A percentile compares a stretch with the other conserved stretches of the same genome.
These are phyloP conservation scores for Chaitophorus viminalis DNA, from an alignment of 2,888 invertebrate genomes.

Conservation along the genomic window DNA sequence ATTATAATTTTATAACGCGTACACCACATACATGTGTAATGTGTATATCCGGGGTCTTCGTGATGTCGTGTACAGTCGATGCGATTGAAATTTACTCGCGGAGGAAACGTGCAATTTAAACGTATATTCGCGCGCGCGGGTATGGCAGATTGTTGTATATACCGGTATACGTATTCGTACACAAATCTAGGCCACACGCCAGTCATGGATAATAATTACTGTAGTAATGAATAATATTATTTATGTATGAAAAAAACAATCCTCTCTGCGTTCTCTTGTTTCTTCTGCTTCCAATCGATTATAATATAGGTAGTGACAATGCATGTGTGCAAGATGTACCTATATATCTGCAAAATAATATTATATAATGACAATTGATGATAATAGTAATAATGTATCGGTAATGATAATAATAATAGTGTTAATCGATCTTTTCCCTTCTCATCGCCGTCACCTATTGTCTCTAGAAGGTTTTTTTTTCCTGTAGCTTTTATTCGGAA, in stretches of 20 bases:
- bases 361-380: neutral
- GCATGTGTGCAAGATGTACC: neutral
- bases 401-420: neutral
- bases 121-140: neutral
- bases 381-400: neutral
- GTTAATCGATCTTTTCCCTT: neutral
- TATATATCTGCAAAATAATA: neutral
- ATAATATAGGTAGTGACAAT: neutral
- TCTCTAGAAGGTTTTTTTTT: conserved; percentile 8
- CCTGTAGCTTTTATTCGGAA: neutral
- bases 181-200: conserved; percentile 4
- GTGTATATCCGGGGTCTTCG: neutral
- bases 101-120: conserved; percentile 54
- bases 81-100: conserved; percentile 43
- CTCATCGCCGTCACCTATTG: neutral
- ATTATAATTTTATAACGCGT: no score
- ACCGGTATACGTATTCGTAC: neutral
- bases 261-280: neutral
- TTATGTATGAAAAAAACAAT: neutral
- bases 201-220: conserved; percentile 38
- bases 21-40: neutral
- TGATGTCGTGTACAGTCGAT: conserved; percentile 7
- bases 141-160: neutral
- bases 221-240: conserved; percentile 1
- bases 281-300: neutral